Evolutionary conservation across 2,888 invertebrate species (phyloP).

Genomic region (Cordilura impudica): DNA sequence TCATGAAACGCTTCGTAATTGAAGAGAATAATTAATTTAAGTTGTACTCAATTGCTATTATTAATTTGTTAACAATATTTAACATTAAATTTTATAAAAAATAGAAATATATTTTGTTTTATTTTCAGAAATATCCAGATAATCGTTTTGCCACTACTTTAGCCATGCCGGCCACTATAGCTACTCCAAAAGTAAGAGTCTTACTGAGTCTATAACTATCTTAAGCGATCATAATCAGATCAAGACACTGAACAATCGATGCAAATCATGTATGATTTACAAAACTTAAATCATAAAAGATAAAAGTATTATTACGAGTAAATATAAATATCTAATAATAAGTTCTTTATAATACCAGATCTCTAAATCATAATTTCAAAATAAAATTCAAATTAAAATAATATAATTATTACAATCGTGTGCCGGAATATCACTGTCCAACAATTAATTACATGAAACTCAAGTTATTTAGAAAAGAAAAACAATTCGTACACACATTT

Average conservation of each 20-base stretch:
- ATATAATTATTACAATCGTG: no score
- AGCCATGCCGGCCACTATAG: background rate
- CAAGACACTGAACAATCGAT: no score
- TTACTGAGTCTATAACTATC: no score
- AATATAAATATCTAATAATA: no score
- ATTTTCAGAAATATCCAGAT: background rate
- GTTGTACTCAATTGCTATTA: no score
- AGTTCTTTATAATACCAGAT: background rate
- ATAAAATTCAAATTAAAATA: no score
- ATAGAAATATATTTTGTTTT: background rate
- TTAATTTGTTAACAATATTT: background rate
- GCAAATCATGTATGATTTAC: background rate
- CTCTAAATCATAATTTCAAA: background rate
- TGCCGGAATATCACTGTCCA: no score
- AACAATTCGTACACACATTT: background rate
- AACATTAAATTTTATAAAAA: background rate
- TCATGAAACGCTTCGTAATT: no score
- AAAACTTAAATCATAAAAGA: background rate
- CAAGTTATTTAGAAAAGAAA: no score
- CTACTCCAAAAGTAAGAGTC: background rate
- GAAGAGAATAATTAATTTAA: no score
- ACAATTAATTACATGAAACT: no score
- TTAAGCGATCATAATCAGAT: background rate
- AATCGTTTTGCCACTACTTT: background rate
- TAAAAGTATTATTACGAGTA: background rate